Evolutionary conservation across 2,113 vertebrate species (phyloP), one percentile per base, ranked within the genome.

Genomic region (Microtus pennsylvanicus): DNA sequence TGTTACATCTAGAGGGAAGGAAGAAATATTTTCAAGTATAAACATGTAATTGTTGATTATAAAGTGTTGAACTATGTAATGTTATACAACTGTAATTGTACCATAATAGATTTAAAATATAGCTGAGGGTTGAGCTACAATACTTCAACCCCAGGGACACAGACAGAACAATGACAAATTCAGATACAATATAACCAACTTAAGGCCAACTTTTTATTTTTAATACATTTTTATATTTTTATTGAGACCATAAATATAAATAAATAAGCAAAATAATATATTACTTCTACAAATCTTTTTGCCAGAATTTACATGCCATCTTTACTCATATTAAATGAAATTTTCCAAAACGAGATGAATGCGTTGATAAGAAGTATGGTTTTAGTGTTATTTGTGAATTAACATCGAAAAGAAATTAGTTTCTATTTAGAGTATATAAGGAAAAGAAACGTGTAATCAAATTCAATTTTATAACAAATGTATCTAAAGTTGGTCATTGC

Each of bases 11-110:
- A 30, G 72, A 61, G 89, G 96, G 47, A 93, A 93, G 10, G 63
- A 74, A 93, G 10, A 65, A 74, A 65, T 96, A 7, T 92, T 85
- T 88, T 97, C 55, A 93, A 96, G 92, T 96, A 65, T 13, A 98
- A 97, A 96, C 33, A 94, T 74, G 28, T 94, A 80, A 97, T 86
- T 97, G 77, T 87, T 95, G 86, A 70, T 58, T 82, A 0, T 86
- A 95, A 96, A 38, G 19, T 83, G 65, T 82, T 92, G 75, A 94
- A 42, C 26, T 89, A 10, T 77, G 87, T 19, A 87, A 67, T 69
- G 95, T 86, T 87, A 52, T 88, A 33, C 95, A 91, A 92, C 17
- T 92, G 22, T 93, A 97, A 55, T 80, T 75, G 8, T 6, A 90
- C 11, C 65, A 3, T 77, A 42, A 0, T 89, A 55, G 76, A 86